Percentiles rank a stretch among this genome's conserved stretches.
phyloP scores from a whole-genome alignment of 2,113 vertebrate genomes.

The Hippocampus guttulatus region DNA sequence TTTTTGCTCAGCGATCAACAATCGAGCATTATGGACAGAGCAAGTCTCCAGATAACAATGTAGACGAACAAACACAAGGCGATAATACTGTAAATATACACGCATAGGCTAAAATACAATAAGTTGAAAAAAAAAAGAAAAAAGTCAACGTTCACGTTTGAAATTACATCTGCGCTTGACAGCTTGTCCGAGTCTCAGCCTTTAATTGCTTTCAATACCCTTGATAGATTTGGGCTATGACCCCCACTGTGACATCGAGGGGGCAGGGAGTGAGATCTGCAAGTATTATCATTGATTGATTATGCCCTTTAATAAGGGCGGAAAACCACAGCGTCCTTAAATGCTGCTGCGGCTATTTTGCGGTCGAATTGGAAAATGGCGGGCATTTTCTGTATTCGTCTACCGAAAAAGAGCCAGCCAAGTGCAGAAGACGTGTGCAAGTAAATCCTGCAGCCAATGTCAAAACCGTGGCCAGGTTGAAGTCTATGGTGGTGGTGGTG shows the following conservation, averaged over 20 bases:
- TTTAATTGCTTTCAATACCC: slow-evolving; percentile 62
- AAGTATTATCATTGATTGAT: slow-evolving; percentile 72
- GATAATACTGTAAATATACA: not conserved
- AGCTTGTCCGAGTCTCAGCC: slow-evolving; percentile 53
- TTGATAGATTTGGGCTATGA: slow-evolving; percentile 68
- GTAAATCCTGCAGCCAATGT: slow-evolving; percentile 61
- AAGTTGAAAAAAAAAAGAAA: too few species aligned
- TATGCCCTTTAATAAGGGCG: slow-evolving; percentile 62
- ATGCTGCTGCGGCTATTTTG: not conserved
- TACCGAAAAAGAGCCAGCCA: not conserved
- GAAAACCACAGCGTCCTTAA: slow-evolving; percentile 38
- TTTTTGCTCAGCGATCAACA: not conserved
- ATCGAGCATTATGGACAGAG: too few species aligned
- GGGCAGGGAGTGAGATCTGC: slow-evolving; percentile 49
- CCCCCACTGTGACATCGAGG: slow-evolving; percentile 48
- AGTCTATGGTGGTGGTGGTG: slow-evolving; percentile 44
- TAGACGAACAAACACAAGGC: too few species aligned
- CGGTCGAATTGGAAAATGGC: slow-evolving; percentile 24
- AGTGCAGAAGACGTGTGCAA: not conserved
- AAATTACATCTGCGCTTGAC: slow-evolving; percentile 46
- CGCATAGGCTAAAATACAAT: not conserved
- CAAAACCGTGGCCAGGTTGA: slow-evolving; percentile 71
- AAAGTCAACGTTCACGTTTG: slow-evolving; percentile 15
- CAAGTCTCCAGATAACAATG: too few species aligned
- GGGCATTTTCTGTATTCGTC: not conserved